Evolutionary conservation across 1,140 invertebrate species (phyloP), one percentile per base, ranked within the genome.

Genomic region (Paraescarpia echinospica): DNA sequence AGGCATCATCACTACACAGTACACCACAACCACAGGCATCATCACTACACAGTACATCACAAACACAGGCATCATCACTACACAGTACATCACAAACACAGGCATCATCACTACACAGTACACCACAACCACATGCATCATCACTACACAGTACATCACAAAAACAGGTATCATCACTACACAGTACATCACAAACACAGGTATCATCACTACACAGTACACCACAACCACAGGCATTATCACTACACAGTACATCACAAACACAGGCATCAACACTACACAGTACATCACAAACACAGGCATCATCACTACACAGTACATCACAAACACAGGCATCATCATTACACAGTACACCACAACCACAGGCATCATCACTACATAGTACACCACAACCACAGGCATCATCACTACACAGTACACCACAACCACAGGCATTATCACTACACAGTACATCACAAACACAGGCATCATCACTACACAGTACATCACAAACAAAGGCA

Each of bases 371-470:
- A n/a, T n/a, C n/a, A n/a, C n/a, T n/a, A n/a, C n/a, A n/a, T n/a
- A n/a, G n/a, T 98, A 95, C 34, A 90, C 14, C 59, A 77, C 2
- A 6, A 77, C 59, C 9, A 77, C 59, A 77, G 59, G 9, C 14
- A 77, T 77, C 59, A 77, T 14, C 59, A 77, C 59, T 77, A 77
- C 59, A 27, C 59, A 41, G 4, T 27, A 77, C 59, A 34, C 18
- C n/a, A 33, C 33, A 90, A 33, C 12, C n/a, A n/a, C n/a, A n/a
- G n/a, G n/a, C n/a, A n/a, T n/a, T n/a, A n/a, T n/a, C n/a, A n/a
- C n/a, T n/a, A n/a, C n/a, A n/a, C n/a, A n/a, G n/a, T 98, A 95
- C 34, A 90, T n/a, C 59, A 77, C 2, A 6, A 77, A 6, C 9
- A 77, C 59, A 77, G 59, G 9, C 14, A 77, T 77, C 59, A 77